Evolutionary conservation across 2,888 invertebrate species (phyloP).

Genomic region (Ctena decussata): DNA sequence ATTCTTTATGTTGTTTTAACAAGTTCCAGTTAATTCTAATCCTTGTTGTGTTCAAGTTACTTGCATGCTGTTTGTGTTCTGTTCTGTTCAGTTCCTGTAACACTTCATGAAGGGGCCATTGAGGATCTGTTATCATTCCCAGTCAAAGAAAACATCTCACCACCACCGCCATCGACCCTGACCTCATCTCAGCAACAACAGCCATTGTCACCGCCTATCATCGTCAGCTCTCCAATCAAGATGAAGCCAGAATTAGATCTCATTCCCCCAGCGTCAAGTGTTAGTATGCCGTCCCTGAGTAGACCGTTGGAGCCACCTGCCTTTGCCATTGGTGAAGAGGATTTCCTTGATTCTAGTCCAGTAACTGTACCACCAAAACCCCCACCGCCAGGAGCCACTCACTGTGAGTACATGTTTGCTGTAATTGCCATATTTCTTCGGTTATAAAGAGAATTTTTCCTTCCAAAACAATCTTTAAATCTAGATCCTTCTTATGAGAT

Average conservation of each 20-base stretch:
- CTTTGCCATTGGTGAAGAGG: slow-evolving; percentile 79
- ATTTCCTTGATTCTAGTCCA: slow-evolving; percentile 78
- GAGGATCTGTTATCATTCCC: slow-evolving; percentile 32
- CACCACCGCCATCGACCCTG: background rate
- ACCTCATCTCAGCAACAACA: slow-evolving; percentile 30
- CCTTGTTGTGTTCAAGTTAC: too few species aligned
- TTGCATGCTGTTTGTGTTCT: slow-evolving; percentile 4
- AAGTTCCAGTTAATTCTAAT: too few species aligned
- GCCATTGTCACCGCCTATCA: slow-evolving; percentile 68
- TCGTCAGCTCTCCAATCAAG: slow-evolving; percentile 71
- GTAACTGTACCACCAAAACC: slow-evolving; percentile 78
- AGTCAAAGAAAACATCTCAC: background rate
- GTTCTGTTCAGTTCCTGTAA: slow-evolving; percentile 48
- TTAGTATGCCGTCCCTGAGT: slow-evolving; percentile 50
- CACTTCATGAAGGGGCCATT: slow-evolving; percentile 42
- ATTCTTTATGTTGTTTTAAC: too few species aligned
- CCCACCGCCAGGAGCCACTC: slow-evolving; percentile 84
- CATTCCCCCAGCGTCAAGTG: slow-evolving; percentile 32
- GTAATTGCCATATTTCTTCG: too few species aligned
- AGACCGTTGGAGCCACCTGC: slow-evolving; percentile 49
- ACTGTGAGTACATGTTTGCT: slow-evolving; percentile 83
- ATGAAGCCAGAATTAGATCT: slow-evolving; percentile 35
- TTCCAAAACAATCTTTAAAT: too few species aligned
- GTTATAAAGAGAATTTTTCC: too few species aligned
- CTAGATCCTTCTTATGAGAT: too few species aligned